Conservation (phyloP, 2,888 invertebrate species). For the Octonoba sinensis region DNA sequence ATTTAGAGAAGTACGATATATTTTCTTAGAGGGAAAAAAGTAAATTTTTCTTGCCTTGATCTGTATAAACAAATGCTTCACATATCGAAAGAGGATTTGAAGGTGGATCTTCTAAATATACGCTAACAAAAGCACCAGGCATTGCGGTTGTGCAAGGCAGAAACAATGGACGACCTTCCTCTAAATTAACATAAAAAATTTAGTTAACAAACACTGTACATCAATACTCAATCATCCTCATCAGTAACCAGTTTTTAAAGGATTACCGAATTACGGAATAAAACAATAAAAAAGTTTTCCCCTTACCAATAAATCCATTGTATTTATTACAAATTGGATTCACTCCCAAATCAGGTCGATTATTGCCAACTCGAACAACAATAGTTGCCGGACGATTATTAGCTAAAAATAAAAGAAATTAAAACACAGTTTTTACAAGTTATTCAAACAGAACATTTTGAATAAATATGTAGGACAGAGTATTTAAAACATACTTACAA, state of each 20-base stretch:
- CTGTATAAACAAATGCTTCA: constrained; percentile 94
- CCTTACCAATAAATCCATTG: constrained; percentile 71
- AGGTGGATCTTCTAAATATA: constrained; percentile 83
- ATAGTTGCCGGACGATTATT: constrained; percentile 82
- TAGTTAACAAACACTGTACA: not conserved
- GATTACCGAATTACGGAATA: not conserved
- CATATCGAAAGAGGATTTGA: constrained; percentile 88
- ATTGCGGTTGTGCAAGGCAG: constrained; percentile 94
- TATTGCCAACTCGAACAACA: constrained; percentile 91
- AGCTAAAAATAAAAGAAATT: constrained; percentile 29
- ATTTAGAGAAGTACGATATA: too few relatives aligned
- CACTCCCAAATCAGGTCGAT: constrained; percentile 89
- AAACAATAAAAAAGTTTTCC: too few relatives aligned
- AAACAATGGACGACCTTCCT: constrained; percentile 91
- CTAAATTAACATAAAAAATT: constrained; percentile 22
- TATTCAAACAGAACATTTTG: not conserved
- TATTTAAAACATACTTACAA: constrained; percentile 70
- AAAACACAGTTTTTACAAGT: not conserved
- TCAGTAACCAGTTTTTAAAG: not conserved
- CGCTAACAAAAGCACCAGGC: constrained; percentile 94
- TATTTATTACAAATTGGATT: constrained; percentile 94
- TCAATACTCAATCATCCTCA: not conserved
- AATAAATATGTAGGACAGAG: not conserved
- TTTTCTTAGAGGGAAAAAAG: not conserved
- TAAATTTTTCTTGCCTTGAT: constrained; percentile 74